Evolutionary conservation across 2,113 vertebrate species (phyloP).

Genomic region (Candoia aspera): DNA sequence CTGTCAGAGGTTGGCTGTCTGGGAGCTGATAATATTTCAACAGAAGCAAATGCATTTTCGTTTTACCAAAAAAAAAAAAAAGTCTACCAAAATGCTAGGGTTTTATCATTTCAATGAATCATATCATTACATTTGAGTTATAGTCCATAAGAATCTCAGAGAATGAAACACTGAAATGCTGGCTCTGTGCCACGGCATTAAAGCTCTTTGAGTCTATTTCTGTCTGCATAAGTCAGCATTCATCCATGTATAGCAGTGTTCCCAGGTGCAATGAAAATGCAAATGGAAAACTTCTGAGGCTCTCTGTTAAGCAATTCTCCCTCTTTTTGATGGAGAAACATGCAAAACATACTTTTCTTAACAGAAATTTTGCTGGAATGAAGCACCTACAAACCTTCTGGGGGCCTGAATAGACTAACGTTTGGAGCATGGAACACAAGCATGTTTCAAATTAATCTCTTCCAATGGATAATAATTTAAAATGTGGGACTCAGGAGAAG

Average conservation of each 20-base stretch:
- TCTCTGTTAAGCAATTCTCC: constrained; percentile 63
- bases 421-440: constrained; percentile 21
- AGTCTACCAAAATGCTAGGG: constrained; percentile 47
- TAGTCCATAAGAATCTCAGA: constrained; percentile 64
- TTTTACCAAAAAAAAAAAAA: constrained; percentile 58
- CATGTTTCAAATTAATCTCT: background rate
- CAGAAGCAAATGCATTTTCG: constrained; percentile 50
- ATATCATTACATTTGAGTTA: constrained; percentile 76
- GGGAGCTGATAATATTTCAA: constrained; percentile 42
- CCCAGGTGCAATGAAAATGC: constrained; percentile 72
- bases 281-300: constrained; percentile 71
- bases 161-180: constrained; percentile 70
- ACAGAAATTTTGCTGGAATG: constrained; percentile 57
- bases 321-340: constrained; percentile 58
- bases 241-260: constrained; percentile 63
- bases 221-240: constrained; percentile 70
- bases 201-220: constrained; percentile 70
- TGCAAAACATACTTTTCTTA: constrained; percentile 59
- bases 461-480: background rate
- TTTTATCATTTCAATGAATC: constrained; percentile 72
- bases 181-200: constrained; percentile 65
- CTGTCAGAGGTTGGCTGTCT: constrained; percentile 35
- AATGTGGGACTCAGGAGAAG: constrained; percentile 10
- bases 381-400: constrained; percentile 38
- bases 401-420: constrained; percentile 32